phyloP scores from a whole-genome alignment of 2,888 invertebrate genomes.

The Apomyelois bistriatella region DNA sequence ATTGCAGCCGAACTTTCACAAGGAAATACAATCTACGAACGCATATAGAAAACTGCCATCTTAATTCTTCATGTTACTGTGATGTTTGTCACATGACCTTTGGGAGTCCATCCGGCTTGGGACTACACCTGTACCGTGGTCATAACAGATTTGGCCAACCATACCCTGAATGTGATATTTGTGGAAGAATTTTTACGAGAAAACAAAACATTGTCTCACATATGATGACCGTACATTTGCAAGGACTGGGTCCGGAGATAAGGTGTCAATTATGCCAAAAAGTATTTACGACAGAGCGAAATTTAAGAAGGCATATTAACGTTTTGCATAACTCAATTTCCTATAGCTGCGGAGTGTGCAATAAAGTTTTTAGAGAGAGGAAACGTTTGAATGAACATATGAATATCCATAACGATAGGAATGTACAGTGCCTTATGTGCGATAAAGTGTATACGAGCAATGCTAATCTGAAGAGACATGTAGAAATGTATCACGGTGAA shows the following conservation, averaged over 20 bases:
- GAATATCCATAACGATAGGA: conserved; percentile 39
- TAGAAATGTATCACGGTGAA: conserved; percentile 53
- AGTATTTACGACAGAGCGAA: conserved; percentile 51
- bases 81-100: conserved; percentile 52
- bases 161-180: conserved; percentile 60
- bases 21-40: conserved; percentile 60
- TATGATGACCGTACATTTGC: conserved; percentile 59
- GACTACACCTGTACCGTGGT: conserved; percentile 46
- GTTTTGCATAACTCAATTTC: conserved; percentile 50
- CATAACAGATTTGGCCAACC: conserved; percentile 51
- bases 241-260: conserved; percentile 40
- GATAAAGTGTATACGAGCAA: conserved; percentile 51
- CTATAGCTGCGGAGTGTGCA: conserved; percentile 47
- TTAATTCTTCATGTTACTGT: conserved; percentile 46
- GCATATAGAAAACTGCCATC: conserved; percentile 61
- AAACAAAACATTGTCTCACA: conserved; percentile 64
- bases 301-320: conserved; percentile 52
- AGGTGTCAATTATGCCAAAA: conserved; percentile 47
- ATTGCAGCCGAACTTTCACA: conserved; percentile 55
- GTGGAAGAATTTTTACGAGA: conserved; percentile 57
- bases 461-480: conserved; percentile 52
- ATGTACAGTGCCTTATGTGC: conserved; percentile 46
- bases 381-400: conserved; percentile 50
- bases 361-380: conserved; percentile 50
- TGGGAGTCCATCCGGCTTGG: conserved; percentile 49